phyloP scores from a whole-genome alignment of 2,113 vertebrate species.

The Lethenteron reissneri region DNA sequence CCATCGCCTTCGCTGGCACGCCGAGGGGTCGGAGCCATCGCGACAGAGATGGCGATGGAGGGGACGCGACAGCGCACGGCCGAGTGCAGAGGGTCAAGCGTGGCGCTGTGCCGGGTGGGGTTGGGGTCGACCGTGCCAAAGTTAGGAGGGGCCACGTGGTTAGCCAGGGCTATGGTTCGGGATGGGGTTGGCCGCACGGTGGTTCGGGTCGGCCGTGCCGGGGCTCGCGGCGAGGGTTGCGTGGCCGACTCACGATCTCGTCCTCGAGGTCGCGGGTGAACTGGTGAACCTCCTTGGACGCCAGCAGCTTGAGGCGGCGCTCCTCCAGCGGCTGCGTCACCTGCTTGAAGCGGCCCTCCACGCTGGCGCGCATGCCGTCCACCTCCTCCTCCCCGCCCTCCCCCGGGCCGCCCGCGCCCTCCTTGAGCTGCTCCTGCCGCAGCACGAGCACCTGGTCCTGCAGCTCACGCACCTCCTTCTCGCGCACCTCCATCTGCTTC shows the following conservation, averaged over 20 bases:
- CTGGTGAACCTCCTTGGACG: slow-evolving; percentile 66
- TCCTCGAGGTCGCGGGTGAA: slow-evolving; percentile 72
- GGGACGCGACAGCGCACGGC: too few species aligned
- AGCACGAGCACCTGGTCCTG: slow-evolving; percentile 49
- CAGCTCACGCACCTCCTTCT: slow-evolving; percentile 61
- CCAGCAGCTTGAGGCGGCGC: slow-evolving; percentile 34
- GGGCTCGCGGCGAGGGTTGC: too few species aligned
- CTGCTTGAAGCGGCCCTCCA: slow-evolving; percentile 37
- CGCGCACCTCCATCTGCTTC: slow-evolving; percentile 59
- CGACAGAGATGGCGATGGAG: too few species aligned
- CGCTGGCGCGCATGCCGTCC: slow-evolving; percentile 34
- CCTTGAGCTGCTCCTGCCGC: slow-evolving; percentile 49
- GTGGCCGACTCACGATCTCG: slow-evolving; percentile 43
- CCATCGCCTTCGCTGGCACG: too few species aligned
- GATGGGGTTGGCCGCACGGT: too few species aligned
- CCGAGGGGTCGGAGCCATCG: too few species aligned
- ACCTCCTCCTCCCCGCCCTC: slow-evolving; percentile 47
- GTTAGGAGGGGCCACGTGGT: too few species aligned
- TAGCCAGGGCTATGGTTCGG: too few species aligned
- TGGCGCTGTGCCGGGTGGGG: too few species aligned
- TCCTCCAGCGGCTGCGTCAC: slow-evolving; percentile 41
- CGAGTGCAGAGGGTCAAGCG: too few species aligned
- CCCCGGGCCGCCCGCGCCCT: slow-evolving; percentile 42
- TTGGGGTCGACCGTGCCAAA: too few species aligned
- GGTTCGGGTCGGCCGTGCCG: too few species aligned